Evolutionary conservation across 2,797 vertebrate species (phyloP).

Genomic region (Ctenochaetus hawaiiensis): DNA sequence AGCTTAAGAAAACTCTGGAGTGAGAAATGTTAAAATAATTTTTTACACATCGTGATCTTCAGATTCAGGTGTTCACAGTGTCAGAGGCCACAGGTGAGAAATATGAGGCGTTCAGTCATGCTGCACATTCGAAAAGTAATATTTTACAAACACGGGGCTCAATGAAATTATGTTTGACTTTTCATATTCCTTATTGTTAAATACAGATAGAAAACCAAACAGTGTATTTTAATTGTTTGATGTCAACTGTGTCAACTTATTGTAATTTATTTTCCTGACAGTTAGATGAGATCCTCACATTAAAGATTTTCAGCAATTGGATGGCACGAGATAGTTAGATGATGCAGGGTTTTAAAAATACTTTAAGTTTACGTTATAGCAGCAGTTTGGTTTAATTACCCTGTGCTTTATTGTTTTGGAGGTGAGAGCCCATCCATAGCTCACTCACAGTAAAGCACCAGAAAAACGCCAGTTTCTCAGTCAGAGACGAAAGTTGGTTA

Average conservation of each 20-base stretch:
- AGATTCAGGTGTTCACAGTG: not conserved
- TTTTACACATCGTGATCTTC: not conserved
- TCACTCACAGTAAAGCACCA: not conserved
- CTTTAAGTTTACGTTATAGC: not conserved
- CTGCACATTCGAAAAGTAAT: conserved; percentile 5
- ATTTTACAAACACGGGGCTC: conserved; percentile 1
- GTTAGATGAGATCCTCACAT: not conserved
- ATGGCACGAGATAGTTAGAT: not conserved
- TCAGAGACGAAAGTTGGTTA: not conserved
- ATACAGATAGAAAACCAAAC: not conserved
- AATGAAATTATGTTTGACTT: not conserved
- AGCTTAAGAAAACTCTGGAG: not conserved
- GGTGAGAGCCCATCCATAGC: too few species aligned
- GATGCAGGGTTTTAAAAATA: not conserved
- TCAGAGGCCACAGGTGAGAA: conserved; percentile 12
- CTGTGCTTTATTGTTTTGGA: too few species aligned
- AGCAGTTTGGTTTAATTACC: not conserved
- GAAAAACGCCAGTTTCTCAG: not conserved
- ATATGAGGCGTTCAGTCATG: not conserved
- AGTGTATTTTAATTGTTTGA: not conserved
- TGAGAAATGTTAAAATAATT: conserved; percentile 18
- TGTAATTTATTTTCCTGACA: not conserved
- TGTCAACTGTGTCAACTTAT: not conserved
- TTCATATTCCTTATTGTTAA: too few species aligned
- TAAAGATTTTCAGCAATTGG: not conserved